Conservation (phyloP, 2,797 vertebrate genomes). For the Smutsia temminckii region DNA sequence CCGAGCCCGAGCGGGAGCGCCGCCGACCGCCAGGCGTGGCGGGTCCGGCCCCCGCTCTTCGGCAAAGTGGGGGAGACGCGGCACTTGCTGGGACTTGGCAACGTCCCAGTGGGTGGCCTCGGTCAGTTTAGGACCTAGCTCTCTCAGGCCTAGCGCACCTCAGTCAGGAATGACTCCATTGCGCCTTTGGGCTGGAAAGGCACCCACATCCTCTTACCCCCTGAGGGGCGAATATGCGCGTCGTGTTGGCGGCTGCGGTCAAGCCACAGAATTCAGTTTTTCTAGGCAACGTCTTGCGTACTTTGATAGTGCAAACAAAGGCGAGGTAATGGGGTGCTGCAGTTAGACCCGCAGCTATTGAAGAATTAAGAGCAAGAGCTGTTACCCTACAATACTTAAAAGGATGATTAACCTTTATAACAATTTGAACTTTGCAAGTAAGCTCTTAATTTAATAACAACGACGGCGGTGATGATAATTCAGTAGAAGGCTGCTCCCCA, state of each 20-base stretch:
- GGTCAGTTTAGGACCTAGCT: neutral
- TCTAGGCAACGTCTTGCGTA: neutral
- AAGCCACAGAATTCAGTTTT: neutral
- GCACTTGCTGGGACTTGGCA: neutral
- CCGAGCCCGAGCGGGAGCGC: accelerated
- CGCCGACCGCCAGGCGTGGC: accelerated
- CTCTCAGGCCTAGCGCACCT: neutral
- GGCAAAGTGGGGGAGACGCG: neutral
- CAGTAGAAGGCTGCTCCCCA: neutral
- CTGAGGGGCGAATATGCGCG: neutral
- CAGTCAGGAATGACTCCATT: neutral
- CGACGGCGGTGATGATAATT: neutral
- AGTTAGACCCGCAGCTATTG: neutral
- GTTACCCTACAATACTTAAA: neutral
- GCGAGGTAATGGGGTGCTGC: neutral
- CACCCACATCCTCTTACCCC: neutral
- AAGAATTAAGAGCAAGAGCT: slow-evolving; percentile 23
- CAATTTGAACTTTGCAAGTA: neutral
- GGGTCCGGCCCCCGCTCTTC: neutral
- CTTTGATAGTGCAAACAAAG: slow-evolving; percentile 34
- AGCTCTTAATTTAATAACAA: neutral
- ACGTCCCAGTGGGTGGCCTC: neutral
- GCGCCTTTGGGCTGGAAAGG: neutral
- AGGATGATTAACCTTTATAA: neutral
- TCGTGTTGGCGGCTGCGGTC: neutral